Evolutionary conservation across 2,888 invertebrate species (phyloP).

Genomic region (Physocephala rufipes): DNA sequence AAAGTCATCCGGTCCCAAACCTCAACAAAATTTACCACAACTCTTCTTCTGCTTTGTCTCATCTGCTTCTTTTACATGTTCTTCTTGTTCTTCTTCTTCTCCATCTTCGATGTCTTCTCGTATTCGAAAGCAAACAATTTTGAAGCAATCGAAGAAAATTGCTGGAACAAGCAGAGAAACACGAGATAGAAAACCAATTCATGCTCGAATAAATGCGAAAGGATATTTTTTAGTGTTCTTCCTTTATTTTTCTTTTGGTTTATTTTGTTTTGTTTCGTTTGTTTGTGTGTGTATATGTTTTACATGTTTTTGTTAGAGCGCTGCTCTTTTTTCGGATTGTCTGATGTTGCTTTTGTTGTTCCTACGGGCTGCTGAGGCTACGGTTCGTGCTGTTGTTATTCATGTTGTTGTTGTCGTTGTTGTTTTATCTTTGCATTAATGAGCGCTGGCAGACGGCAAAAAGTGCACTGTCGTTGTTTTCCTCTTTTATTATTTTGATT

Average conservation of each 20-base stretch:
- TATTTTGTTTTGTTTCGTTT: too few species aligned
- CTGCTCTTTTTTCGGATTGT: too few species aligned
- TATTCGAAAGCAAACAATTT: conserved; percentile 51
- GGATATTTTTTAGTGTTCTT: conserved; percentile 36
- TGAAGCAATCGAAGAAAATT: conserved; percentile 47
- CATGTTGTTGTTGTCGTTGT: not conserved
- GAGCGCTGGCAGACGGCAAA: conserved; percentile 26
- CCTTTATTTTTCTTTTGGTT: not conserved
- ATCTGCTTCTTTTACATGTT: too few species aligned
- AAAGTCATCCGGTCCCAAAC: conserved; percentile 6
- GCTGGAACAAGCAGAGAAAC: conserved; percentile 34
- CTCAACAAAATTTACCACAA: conserved; percentile 2
- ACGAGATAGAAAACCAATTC: conserved; percentile 39
- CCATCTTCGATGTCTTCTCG: conserved; percentile 22
- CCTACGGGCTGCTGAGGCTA: too few species aligned
- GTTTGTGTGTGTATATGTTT: too few species aligned
- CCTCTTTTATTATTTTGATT: conserved; percentile 17
- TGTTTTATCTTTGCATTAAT: conserved; percentile 28
- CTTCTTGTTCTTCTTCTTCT: too few species aligned
- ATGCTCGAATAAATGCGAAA: conserved; percentile 37
- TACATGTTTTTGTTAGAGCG: not conserved
- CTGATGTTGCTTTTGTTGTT: too few species aligned
- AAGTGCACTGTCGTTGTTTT: conserved; percentile 20
- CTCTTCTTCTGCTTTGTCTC: not conserved
- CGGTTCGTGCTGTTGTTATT: not conserved